Percentiles rank a stretch among this genome's conserved stretches.
These are phyloP conservation scores for Episyrphus balteatus DNA, from an alignment of 1,140 invertebrate species.

Conservation along the genomic window DNA sequence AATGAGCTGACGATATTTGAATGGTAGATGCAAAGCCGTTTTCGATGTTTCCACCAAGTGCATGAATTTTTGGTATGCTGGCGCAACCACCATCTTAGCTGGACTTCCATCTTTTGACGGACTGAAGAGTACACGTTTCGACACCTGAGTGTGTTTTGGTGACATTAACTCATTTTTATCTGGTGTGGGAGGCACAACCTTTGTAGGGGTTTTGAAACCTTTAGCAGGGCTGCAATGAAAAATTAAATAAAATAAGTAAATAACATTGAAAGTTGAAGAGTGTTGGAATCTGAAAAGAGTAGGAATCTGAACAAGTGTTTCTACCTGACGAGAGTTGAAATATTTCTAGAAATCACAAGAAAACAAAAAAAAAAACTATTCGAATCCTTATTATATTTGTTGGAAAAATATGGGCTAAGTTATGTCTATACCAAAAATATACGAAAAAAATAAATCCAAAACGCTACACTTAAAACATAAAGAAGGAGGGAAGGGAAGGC, in stretches of 20 bases:
- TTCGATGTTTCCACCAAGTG: conserved; percentile 41
- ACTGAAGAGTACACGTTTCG: conserved; percentile 39
- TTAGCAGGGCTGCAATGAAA: conserved; percentile 44
- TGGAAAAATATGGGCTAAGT: no score
- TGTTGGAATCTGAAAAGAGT: no score
- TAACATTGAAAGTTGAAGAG: no score
- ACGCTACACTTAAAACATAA: no score
- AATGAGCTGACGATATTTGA: conserved; percentile 64
- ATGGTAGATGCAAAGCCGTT: conserved; percentile 61
- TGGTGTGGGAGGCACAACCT: conserved; percentile 26
- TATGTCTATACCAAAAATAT: no score
- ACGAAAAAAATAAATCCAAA: no score
- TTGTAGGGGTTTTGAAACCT: conserved; percentile 36
- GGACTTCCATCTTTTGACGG: conserved; percentile 44
- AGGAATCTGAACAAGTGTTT: no score
- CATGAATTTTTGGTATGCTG: conserved; percentile 46
- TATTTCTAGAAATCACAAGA: no score
- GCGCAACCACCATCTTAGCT: conserved; percentile 32
- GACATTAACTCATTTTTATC: conserved; percentile 36
- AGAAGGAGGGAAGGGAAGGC: no score
- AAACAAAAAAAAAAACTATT: no score
- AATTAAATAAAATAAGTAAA: conserved; percentile 1
- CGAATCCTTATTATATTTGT: no score
- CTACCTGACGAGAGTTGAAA: no score
- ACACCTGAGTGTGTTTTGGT: conserved; percentile 31